These are phyloP conservation scores for Caranx melampygus DNA, from an alignment of 2,113 vertebrate species.

Conservation along the genomic window DNA sequence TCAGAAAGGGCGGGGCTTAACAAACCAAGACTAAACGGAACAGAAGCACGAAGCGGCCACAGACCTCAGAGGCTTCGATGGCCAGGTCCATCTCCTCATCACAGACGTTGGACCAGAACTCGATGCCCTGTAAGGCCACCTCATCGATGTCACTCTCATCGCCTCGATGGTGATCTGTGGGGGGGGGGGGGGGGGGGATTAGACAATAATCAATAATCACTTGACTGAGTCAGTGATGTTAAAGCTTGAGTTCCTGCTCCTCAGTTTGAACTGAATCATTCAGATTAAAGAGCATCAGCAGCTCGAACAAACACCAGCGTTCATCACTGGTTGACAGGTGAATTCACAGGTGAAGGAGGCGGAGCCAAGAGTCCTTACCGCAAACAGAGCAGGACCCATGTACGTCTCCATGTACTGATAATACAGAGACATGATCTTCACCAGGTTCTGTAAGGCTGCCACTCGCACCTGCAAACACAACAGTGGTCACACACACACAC, in stretches of 20 bases:
- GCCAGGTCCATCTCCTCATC: conserved; percentile 99
- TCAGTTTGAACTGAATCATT: no score
- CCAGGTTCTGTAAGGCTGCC: conserved; percentile 97
- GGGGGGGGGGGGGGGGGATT: fast-evolving
- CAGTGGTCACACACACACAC: neutral
- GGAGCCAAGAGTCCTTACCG: conserved; percentile 82
- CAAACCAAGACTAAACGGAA: fast-evolving
- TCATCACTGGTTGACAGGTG: no score
- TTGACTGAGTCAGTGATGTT: no score
- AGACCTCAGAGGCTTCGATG: conserved; percentile 97
- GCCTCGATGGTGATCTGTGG: conserved; percentile 97
- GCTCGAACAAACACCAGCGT: no score
- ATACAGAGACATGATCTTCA: conserved; percentile 99
- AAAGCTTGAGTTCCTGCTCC: no score
- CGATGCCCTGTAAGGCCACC: conserved; percentile 96
- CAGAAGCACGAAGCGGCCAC: neutral
- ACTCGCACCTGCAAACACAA: conserved; percentile 89
- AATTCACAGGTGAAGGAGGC: no score
- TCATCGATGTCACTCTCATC: conserved; percentile 99
- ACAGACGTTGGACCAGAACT: conserved; percentile 99
- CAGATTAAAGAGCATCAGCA: no score
- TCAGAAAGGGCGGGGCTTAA: neutral
- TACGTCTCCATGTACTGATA: conserved; percentile 99
- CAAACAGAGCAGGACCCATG: conserved; percentile 98
- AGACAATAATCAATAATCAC: no score